Base-by-base conservation (phyloP, 2,797 vertebrate genomes). In the Peromyscus aztecus region DNA sequence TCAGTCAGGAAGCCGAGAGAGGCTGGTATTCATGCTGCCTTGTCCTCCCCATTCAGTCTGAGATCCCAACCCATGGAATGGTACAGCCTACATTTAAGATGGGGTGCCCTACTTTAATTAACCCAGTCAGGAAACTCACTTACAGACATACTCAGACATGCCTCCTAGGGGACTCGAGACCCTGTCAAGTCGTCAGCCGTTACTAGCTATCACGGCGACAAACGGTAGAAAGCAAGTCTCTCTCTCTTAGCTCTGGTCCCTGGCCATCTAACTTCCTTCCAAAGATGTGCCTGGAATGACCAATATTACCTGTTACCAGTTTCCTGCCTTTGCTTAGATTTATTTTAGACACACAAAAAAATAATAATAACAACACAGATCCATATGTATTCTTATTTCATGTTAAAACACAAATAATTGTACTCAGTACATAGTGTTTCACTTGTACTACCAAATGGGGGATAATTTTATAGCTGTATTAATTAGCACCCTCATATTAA, bases 331-430 rank as follows among this genome's bases (percentile, higher is more conserved):
- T 77, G n/a, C 14, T 87, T 91, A 19, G 27, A 89, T 46, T 93
- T 94, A 91, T 69, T 94, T 96, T 78, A 96, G 76, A 34, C 23
- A 88, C 23, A 75, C 37, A 75, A 5, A 95, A 90, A 31, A 17
- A 73, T 71, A 85, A 73, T 87, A 92, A 89, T 63, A 46, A 89
- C 84, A 90, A 69, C 34, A 93, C 69, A 37, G 14, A 57, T 13
- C 31, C 21, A 63, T 65, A 46, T 49, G 55, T 77, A 49, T 46
- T 86, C 80, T n/a, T 13, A 43, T 80, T 95, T 93, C 90, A 65
- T 93, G 93, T 89, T 84, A 90, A 90, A 92, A 84, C 43, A 92
- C 43, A 65, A 87, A n/a, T 23, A 4, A 67, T 31, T 46, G 34
- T n/a, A 63, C 59, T 40, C 13, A 59, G 46, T 73, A 37, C 8